Conservation (phyloP, 2,797 vertebrate species). For the Coreius guichenoti region DNA sequence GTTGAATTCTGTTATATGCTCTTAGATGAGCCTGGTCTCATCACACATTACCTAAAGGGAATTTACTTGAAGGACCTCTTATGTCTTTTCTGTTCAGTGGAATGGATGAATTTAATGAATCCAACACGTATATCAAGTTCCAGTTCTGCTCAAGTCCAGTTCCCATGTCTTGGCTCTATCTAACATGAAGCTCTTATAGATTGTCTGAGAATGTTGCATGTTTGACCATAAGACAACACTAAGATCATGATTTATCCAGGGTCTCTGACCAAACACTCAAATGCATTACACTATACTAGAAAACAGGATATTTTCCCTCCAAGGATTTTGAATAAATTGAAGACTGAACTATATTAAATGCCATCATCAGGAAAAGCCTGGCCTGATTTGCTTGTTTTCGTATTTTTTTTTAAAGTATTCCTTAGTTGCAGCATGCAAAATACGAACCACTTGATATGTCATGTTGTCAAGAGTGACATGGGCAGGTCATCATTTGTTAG, state of each 20-base stretch:
- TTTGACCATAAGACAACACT: not conserved
- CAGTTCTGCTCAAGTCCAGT: not conserved
- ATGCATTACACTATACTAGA: not conserved
- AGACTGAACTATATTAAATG: too few species aligned
- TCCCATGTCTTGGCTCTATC: not conserved
- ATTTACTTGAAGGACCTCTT: not conserved
- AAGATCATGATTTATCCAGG: not conserved
- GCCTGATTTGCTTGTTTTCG: not conserved
- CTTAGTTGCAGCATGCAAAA: conserved; percentile 8
- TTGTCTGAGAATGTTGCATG: not conserved
- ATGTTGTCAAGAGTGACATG: conserved; percentile 16
- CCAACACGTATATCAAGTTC: not conserved
- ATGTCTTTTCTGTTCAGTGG: not conserved
- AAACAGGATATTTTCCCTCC: too few species aligned
- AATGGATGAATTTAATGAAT: not conserved
- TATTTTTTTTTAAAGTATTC: conserved; percentile 29
- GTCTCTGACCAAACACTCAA: not conserved
- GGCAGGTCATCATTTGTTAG: conserved; percentile 39
- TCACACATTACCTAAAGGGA: not conserved
- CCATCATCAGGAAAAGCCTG: too few species aligned
- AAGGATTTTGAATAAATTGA: not conserved
- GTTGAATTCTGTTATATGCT: conserved; percentile 24
- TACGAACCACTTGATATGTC: not conserved
- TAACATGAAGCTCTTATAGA: not conserved
- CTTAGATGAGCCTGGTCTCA: not conserved